phyloP scores from a whole-genome alignment of 1,140 invertebrate species.

The Drosophila nannoptera region DNA sequence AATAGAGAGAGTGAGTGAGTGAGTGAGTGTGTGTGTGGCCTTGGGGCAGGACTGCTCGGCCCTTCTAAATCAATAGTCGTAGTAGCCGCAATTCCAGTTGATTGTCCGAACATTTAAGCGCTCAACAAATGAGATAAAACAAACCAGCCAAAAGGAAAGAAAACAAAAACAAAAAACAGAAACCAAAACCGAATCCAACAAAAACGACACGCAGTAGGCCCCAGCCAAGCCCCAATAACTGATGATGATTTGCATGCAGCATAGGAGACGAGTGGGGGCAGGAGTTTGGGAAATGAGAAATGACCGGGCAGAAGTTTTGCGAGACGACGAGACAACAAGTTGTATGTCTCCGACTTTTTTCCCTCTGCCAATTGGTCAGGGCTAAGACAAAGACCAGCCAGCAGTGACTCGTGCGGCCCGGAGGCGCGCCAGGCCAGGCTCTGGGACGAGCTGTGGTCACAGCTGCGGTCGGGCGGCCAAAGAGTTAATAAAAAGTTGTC shows the following conservation, averaged over 20 bases:
- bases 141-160: conserved; percentile 19
- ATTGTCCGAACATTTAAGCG: conserved; percentile 52
- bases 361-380: conserved; percentile 38
- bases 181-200: neutral
- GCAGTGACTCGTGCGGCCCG: conserved; percentile 4
- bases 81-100: conserved; percentile 45
- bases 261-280: conserved; percentile 10
- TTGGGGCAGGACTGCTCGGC: neutral
- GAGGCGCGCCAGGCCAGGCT: too few relatives aligned
- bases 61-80: conserved; percentile 61
- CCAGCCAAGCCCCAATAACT: neutral
- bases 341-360: conserved; percentile 35
- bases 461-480: conserved; percentile 40
- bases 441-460: conserved; percentile 9
- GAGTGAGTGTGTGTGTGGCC: conserved; percentile 9
- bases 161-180: neutral
- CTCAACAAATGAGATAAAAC: conserved; percentile 57
- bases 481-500: conserved; percentile 74
- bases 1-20: conserved; percentile 17
- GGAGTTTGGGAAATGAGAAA: conserved; percentile 28
- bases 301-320: conserved; percentile 36
- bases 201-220: neutral
- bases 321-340: conserved; percentile 61
- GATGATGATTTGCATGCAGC: conserved; percentile 61
- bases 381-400: conserved; percentile 37